Base-by-base conservation (phyloP, 2,113 vertebrate genomes). In the Thamnophis sirtalis region DNA sequence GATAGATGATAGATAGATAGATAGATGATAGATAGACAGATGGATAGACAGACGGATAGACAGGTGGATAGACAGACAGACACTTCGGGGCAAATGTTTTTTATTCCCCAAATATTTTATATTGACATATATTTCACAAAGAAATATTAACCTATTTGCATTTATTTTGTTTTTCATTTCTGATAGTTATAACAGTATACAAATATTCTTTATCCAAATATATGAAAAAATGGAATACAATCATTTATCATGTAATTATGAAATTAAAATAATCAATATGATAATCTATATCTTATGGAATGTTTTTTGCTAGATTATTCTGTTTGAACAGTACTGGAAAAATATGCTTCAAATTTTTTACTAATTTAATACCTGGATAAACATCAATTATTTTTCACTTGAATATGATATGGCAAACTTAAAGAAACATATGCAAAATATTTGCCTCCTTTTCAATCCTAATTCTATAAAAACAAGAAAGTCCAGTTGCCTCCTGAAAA, bases 351-450 rank as follows among this genome's bases (percentile, higher is more conserved):
- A 93, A 93, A 94, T 91, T 95, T 94, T 96, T 95, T 96, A 95
- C 94, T 96, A 96, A 91, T 91, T 93, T 89, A 94, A 95, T 97
- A 94, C 91, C 88, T 89, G 93, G 94, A 97, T 95, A 93, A 96
- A 93, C 92, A 95, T 86, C 73, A 95, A 68, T 95, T 96, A 95
- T 22, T 89, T 88, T 93, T 87, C 73, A 94, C 90, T 85, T n/a
- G 22, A 24, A 4, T 92, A 88, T 96, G 91, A 96, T 94, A 94
- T 94, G 90, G 87, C 50, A 93, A 92, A 95, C 92, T 96, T 89
- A 94, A 91, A 91, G 88, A 84, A 91, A 84, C 89, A 90, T 28
- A 94, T 3, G 86, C 90, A 58, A 89, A 89, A 96, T 94, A 92
- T 92, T 95, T 88, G 94, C 91, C 51, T 92, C 87, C 8, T 0